Conservation (phyloP, 1,140 invertebrate species). For the Listronotus oregonensis region DNA sequence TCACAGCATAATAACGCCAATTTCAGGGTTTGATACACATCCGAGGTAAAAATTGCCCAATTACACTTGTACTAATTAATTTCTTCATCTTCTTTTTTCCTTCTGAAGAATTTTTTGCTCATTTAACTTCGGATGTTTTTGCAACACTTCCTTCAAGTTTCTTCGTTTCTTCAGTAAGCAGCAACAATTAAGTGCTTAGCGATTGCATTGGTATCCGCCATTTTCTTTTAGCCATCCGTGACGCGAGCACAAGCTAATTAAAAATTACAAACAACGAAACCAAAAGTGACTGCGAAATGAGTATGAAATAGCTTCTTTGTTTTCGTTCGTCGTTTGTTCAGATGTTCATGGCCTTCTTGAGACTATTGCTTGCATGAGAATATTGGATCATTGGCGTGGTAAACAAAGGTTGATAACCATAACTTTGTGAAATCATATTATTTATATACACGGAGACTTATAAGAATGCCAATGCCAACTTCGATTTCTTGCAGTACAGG, state of each 20-base stretch:
- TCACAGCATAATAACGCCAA: too few species aligned
- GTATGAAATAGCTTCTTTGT: slow-evolving; percentile 49
- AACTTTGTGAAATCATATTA: too few species aligned
- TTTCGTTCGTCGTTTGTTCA: slow-evolving; percentile 36
- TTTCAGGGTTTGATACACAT: too few species aligned
- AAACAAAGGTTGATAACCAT: not conserved
- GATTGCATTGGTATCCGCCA: slow-evolving; percentile 54
- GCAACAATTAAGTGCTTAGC: slow-evolving; percentile 45
- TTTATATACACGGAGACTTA: too few species aligned
- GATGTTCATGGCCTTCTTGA: slow-evolving; percentile 30
- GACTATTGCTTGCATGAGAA: slow-evolving; percentile 24
- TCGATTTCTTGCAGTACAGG: too few species aligned
- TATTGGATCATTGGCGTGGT: slow-evolving; percentile 1
- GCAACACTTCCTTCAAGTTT: slow-evolving; percentile 30
- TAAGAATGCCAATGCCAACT: too few species aligned
- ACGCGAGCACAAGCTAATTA: slow-evolving; percentile 49
- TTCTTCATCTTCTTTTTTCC: slow-evolving; percentile 18
- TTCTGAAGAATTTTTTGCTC: slow-evolving; percentile 8
- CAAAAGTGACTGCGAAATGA: slow-evolving; percentile 52
- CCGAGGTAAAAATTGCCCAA: too few species aligned
- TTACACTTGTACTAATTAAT: slow-evolving; percentile 6
- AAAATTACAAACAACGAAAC: slow-evolving; percentile 52
- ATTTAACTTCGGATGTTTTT: slow-evolving; percentile 24
- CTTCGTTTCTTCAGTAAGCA: slow-evolving; percentile 44
- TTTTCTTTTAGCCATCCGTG: slow-evolving; percentile 52